Base-by-base conservation (phyloP, 2,888 invertebrate genomes). In the Serripes groenlandicus region DNA sequence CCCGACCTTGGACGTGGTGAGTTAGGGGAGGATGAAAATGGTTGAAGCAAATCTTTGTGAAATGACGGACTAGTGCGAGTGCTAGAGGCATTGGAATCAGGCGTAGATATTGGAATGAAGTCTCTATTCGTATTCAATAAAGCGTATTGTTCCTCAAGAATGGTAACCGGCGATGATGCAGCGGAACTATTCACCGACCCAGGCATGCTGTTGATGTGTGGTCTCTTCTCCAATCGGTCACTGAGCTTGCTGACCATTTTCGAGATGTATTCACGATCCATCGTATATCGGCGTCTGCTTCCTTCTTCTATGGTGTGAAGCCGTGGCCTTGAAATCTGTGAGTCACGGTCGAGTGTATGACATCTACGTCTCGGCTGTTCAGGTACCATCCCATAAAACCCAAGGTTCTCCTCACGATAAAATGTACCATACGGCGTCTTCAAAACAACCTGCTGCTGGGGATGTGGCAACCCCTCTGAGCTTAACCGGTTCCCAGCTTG, bases 341-440 rank as follows among this genome's bases (percentile, higher is more conserved):
- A 91, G 74, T 92, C 92, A 2, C 91, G 84, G 71, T 92, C 92
- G 21, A 92, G 82, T 5, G 92, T 92, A 71, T 92, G 92, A 82
- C 92, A 92, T 35, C 92, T 77, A 7, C 91, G 89, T 21, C 91
- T 87, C 0, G 91, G 91, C 81, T 90, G 91, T 9, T 92, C 92
- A 3, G 90, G 79, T 42, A 92, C 82, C 85, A 92, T 81, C 2
- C 91, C 90, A 75, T 91, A 91, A 72, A 90, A 91, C 3, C 91
- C 91, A 42, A 88, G 87, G 35, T 88, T 88, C 58, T 92, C 92
- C 73, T 92, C 92, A 26, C 91, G 90, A 83, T 90, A 91, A 75
- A 93, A 92, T 26, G 91, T 91, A 7, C 93, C 92, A 62, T 92
- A 92, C 0, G 93, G 92, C 15, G 92, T 93, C 70, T 91, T 90